phyloP scores from a whole-genome alignment of 2,113 vertebrate genomes.

The Ahaetulla prasina region DNA sequence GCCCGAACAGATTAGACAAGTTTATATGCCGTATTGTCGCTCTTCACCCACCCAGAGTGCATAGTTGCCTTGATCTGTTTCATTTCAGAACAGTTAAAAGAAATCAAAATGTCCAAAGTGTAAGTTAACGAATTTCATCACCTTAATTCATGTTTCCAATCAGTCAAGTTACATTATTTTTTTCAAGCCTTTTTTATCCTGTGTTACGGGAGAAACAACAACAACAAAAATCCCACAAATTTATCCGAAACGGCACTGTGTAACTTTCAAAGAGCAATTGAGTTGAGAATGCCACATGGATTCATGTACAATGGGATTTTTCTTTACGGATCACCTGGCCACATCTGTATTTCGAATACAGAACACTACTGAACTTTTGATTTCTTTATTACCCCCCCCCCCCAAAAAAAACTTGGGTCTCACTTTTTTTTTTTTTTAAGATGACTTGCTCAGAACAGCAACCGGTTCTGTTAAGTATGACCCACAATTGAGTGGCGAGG shows the following conservation, averaged over 20 bases:
- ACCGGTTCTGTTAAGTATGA: constrained; percentile 17
- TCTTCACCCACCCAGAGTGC: constrained; percentile 52
- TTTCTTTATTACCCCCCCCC: background rate
- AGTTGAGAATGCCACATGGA: constrained; percentile 45
- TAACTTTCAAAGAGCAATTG: constrained; percentile 52
- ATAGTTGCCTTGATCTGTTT: constrained; percentile 55
- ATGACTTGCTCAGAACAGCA: constrained; percentile 59
- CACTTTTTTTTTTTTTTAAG: constrained; percentile 35
- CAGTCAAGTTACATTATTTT: constrained; percentile 65
- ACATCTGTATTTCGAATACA: background rate
- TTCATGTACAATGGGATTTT: constrained; percentile 41
- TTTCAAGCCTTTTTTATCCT: constrained; percentile 61
- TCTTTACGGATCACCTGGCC: constrained; percentile 21
- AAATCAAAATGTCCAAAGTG: constrained; percentile 55
- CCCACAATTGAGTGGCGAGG: constrained; percentile 44
- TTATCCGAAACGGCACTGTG: constrained; percentile 42
- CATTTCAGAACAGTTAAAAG: constrained; percentile 54
- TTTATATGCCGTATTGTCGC: constrained; percentile 37
- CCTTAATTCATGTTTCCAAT: constrained; percentile 58
- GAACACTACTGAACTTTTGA: background rate
- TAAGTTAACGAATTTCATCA: constrained; percentile 66
- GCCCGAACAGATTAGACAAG: constrained; percentile 69
- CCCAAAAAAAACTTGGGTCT: constrained; percentile 33
- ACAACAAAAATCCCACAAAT: constrained; percentile 47
- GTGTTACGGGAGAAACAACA: background rate